Base-by-base conservation (phyloP, 92 coral and sea anemone species). In the Actinernus sp. region DNA sequence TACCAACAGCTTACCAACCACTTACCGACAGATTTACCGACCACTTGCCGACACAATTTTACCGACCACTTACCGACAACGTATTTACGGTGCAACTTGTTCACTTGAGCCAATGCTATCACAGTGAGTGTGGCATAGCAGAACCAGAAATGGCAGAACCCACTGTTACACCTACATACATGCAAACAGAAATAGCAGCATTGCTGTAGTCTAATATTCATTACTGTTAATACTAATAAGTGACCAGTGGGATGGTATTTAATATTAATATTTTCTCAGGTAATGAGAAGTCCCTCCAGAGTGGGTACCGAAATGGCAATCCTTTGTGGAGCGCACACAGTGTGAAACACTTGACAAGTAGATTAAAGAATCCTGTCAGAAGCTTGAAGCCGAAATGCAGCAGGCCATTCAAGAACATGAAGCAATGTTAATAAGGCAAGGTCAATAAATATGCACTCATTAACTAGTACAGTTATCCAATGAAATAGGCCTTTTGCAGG, bases 101-200 rank as follows among this genome's bases (percentile, higher is more conserved):
- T n/a, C n/a, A n/a, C n/a, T n/a, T n/a, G n/a, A n/a, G n/a, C n/a
- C n/a, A n/a, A n/a, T n/a, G n/a, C n/a, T n/a, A n/a, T n/a, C n/a
- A n/a, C n/a, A n/a, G n/a, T n/a, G n/a, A n/a, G n/a, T n/a, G 77
- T 64, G 57, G 76, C 79, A 86, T 63, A 56, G 68, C 96, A 89
- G 98, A 83, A 74, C 96, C 98, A 93, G 98, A 39, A 93, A 93
- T 89, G 98, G 96, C 37, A 54, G 96, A 89, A 93, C 96, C 98
- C 93, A 89, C 98, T 93, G 98, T 61, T 68, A 37, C 83, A 58
- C 81, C 73, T 87, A 73, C 84, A 61, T n/a, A n/a, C 33, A 17
- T 31, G 52, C 49, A 90, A 88, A 37, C 78, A 65, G 60, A 54
- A 65, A 32, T 38, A 54, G 47, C 84, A 73, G 95, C 62, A 9